Percentiles rank a stretch among this genome's conserved stretches.
Conservation (phyloP, 2,113 vertebrate genomes). For the Hipposideros armiger region DNA sequence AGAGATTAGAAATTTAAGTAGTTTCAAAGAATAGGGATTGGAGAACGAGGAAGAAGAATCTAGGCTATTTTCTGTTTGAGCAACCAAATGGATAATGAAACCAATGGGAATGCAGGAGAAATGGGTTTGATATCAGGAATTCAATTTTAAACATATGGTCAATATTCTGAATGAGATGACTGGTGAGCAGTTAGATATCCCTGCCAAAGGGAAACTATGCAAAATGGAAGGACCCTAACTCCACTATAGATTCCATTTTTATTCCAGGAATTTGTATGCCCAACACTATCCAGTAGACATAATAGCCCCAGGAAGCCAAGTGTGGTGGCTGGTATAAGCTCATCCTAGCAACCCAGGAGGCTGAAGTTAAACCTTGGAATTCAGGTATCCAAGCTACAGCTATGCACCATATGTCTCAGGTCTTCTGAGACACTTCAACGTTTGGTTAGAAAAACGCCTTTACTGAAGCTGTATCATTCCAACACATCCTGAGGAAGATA, state of each 20-base stretch:
- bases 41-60: not conserved
- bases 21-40: not conserved
- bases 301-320: not conserved
- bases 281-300: not conserved
- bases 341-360: not conserved
- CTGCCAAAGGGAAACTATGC: not conserved
- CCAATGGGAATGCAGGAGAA: not conserved
- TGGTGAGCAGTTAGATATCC: not conserved
- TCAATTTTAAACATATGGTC: not conserved
- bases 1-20: not conserved
- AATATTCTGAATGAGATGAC: not conserved
- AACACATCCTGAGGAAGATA: not conserved
- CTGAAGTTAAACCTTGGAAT: not conserved
- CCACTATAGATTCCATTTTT: not conserved
- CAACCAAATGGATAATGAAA: not conserved
- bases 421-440: constrained; percentile 3
- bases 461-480: not conserved
- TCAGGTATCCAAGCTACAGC: not conserved
- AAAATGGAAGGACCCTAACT: not conserved
- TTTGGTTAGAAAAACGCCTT: not conserved
- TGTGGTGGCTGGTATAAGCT: not conserved
- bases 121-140: not conserved
- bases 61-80: not conserved
- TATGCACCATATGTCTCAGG: not conserved
- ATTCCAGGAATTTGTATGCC: not conserved